Evolutionary conservation across 2,113 vertebrate genomes (phyloP).

Genomic region (Apodemus sylvaticus): DNA sequence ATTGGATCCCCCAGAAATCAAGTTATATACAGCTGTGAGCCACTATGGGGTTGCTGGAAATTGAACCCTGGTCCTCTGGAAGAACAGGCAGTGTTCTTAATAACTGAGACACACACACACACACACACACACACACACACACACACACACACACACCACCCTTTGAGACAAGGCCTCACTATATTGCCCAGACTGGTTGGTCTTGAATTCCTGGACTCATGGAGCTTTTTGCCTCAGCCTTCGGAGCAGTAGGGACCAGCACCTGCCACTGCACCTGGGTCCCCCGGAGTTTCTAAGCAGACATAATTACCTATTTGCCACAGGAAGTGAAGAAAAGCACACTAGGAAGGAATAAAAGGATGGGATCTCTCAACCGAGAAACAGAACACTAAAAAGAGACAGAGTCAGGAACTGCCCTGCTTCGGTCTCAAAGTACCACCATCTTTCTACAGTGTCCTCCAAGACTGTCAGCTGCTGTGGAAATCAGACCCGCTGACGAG

Average conservation of each 20-base stretch:
- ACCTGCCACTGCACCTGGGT: background rate
- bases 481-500: background rate
- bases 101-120: too few relatives aligned
- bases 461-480: background rate
- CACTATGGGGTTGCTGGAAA: background rate
- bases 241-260: background rate
- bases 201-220: background rate
- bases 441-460: background rate
- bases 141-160: background rate
- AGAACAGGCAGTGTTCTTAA: background rate
- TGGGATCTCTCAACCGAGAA: constrained; percentile 22
- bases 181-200: background rate
- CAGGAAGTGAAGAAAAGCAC: background rate
- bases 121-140: background rate
- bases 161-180: background rate
- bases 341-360: constrained; percentile 42
- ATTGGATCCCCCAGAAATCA: background rate
- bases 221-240: background rate
- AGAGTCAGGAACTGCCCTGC: background rate
- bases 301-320: constrained; percentile 13
- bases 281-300: background rate
- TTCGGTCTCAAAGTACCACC: background rate
- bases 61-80: background rate
- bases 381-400: background rate
- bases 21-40: background rate